Evolutionary conservation across 2,113 vertebrate species (phyloP).

Genomic region (Vireo altiloquus): DNA sequence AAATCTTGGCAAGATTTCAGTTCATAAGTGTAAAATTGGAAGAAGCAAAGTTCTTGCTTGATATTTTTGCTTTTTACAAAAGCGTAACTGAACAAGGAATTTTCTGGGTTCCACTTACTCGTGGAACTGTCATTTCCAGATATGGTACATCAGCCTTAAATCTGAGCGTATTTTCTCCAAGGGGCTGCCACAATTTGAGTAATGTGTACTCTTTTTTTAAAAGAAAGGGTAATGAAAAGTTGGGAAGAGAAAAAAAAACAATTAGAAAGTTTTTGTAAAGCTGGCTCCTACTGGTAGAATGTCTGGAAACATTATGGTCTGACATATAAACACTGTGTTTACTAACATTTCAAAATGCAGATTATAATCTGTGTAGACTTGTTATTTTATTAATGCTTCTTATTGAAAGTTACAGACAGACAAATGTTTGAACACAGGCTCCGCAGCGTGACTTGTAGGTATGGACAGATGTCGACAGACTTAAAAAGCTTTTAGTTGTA

Average conservation of each 20-base stretch:
- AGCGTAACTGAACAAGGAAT: background rate
- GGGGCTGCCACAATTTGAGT: background rate
- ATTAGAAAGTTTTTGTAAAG: slow-evolving; percentile 29
- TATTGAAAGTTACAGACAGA: slow-evolving; percentile 36
- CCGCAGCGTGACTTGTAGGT: background rate
- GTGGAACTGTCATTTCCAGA: background rate
- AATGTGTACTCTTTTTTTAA: background rate
- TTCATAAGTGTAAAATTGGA: background rate
- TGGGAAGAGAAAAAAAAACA: background rate
- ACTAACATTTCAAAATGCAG: slow-evolving; percentile 73
- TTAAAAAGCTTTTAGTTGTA: slow-evolving; percentile 35
- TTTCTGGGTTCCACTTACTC: background rate
- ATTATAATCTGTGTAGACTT: slow-evolving; percentile 69
- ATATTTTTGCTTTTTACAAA: background rate
- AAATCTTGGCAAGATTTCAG: background rate
- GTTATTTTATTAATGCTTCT: slow-evolving; percentile 71
- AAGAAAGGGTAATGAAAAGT: background rate
- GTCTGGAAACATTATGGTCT: slow-evolving; percentile 67
- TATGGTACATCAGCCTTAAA: background rate
- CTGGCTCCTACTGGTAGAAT: slow-evolving; percentile 53
- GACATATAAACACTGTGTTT: slow-evolving; percentile 75
- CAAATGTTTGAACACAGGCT: slow-evolving; percentile 33
- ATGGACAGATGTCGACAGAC: slow-evolving; percentile 1
- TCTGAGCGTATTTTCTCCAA: background rate
- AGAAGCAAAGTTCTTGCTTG: background rate